These are phyloP conservation scores for Varanus komodoensis DNA, from an alignment of 2,113 vertebrate species.

Conservation along the genomic window DNA sequence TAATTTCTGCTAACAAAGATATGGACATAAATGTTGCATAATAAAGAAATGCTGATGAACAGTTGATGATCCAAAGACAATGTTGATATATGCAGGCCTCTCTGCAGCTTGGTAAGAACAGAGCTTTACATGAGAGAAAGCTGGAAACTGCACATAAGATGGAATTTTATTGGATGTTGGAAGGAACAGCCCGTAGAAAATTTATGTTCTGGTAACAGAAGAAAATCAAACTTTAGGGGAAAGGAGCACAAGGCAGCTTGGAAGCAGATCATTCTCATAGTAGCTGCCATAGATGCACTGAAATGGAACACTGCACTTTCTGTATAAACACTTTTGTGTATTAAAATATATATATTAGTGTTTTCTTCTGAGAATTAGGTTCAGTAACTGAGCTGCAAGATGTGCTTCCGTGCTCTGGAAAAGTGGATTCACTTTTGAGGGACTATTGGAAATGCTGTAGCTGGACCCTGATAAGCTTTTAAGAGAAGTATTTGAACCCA, in stretches of 20 bases:
- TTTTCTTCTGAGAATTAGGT: neutral
- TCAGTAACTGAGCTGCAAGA: neutral
- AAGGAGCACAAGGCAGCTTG: neutral
- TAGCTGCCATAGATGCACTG: too few relatives aligned
- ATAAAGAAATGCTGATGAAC: neutral
- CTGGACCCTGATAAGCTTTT: neutral
- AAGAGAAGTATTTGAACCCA: neutral
- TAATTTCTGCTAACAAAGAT: slow-evolving; percentile 2
- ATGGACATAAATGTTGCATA: neutral
- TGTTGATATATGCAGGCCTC: neutral
- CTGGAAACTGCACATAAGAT: neutral
- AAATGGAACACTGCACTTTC: neutral
- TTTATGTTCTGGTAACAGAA: neutral
- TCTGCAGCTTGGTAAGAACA: neutral
- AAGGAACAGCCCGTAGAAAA: neutral
- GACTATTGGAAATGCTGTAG: neutral
- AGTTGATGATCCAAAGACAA: neutral
- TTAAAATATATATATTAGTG: neutral
- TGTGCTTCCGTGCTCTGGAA: neutral
- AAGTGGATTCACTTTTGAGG: neutral
- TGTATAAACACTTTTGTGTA: neutral
- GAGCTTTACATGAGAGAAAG: neutral
- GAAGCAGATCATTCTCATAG: neutral
- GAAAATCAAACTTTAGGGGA: neutral
- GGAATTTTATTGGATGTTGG: neutral